phyloP scores from a whole-genome alignment of 2,113 vertebrate species.

The Strigops habroptila region DNA sequence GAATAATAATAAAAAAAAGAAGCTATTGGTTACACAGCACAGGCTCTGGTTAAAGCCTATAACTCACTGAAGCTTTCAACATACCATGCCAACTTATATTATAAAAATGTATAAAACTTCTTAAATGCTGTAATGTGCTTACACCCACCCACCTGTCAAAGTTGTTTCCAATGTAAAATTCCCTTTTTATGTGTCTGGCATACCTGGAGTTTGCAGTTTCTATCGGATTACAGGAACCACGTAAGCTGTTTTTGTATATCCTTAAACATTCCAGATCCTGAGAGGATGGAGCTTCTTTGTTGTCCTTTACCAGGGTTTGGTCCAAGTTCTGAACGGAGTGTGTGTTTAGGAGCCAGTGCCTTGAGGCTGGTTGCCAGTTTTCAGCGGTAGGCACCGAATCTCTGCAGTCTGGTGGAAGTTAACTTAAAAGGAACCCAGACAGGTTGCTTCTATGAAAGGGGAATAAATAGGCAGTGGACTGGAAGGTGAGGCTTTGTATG shows the following conservation, averaged over 20 bases:
- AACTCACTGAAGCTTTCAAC: neutral
- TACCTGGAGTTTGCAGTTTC: neutral
- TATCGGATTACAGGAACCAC: neutral
- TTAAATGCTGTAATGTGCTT: neutral
- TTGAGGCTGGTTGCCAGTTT: neutral
- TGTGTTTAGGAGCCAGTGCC: neutral
- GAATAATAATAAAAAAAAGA: neutral
- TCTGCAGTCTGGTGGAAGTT: neutral
- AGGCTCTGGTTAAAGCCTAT: neutral
- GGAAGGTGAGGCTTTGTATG: neutral
- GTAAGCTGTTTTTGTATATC: neutral
- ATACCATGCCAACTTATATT: neutral
- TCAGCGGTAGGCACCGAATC: neutral
- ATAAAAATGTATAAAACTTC: neutral
- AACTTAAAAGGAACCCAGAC: neutral
- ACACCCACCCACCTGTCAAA: neutral
- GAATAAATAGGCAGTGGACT: neutral
- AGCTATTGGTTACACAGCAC: neutral
- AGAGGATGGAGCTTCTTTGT: neutral
- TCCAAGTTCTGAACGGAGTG: neutral
- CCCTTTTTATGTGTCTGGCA: neutral
- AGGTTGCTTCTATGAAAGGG: neutral
- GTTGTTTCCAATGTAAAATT: neutral
- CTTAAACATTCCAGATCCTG: neutral
- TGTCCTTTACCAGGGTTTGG: neutral